These are phyloP conservation scores for Serranus cabrilla DNA, from an alignment of 2,797 vertebrate species.

Conservation along the genomic window DNA sequence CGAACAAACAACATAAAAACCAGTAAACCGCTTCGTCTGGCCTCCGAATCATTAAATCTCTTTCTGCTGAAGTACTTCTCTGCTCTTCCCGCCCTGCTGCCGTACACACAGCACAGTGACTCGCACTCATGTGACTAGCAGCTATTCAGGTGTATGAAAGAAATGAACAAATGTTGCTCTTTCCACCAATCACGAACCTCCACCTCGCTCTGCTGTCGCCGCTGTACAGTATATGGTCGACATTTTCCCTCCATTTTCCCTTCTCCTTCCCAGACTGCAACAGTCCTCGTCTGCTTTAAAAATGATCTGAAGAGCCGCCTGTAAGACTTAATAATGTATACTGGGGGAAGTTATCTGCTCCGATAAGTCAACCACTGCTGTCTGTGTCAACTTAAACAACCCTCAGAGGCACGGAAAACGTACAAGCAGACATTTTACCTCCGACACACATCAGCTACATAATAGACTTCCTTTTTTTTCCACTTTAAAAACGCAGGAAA, in stretches of 20 bases:
- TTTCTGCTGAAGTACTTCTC: slow-evolving; percentile 40
- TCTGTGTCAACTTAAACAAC: slow-evolving; percentile 54
- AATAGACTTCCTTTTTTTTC: slow-evolving; percentile 36
- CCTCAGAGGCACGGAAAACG: slow-evolving; percentile 54
- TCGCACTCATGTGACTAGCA: slow-evolving; percentile 79
- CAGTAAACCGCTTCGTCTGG: slow-evolving; percentile 24
- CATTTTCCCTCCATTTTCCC: slow-evolving; percentile 84
- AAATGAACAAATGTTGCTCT: slow-evolving; percentile 82
- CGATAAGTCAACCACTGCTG: slow-evolving; percentile 26
- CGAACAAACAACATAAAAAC: slow-evolving; percentile 49
- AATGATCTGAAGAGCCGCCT: not conserved
- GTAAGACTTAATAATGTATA: not conserved
- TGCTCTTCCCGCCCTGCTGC: slow-evolving; percentile 54
- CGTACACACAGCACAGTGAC: slow-evolving; percentile 31
- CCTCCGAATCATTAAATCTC: slow-evolving; percentile 25
- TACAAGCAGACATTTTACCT: slow-evolving; percentile 82
- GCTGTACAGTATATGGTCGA: slow-evolving; percentile 73
- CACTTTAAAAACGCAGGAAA: slow-evolving; percentile 44
- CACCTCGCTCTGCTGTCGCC: slow-evolving; percentile 80
- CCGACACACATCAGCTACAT: slow-evolving; percentile 46
- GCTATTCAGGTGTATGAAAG: slow-evolving; percentile 84
- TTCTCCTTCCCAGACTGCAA: slow-evolving; percentile 27
- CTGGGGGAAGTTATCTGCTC: slow-evolving; percentile 18
- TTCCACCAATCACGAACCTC: slow-evolving; percentile 85
- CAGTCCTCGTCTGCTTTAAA: slow-evolving; percentile 15